Base-by-base conservation (phyloP, 2,888 invertebrate species). In the Himalopsyche kuldschensis region DNA sequence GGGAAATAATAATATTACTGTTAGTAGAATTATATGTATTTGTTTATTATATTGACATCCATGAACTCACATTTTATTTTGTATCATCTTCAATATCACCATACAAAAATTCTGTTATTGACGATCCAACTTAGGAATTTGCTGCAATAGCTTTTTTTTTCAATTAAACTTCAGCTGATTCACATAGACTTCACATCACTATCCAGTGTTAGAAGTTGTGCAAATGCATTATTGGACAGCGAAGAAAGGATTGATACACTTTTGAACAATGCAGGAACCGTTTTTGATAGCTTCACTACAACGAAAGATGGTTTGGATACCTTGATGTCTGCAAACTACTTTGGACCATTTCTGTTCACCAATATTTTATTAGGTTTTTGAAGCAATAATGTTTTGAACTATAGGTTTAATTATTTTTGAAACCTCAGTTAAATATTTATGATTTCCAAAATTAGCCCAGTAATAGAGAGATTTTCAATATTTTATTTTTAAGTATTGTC, bases 281-380 rank as follows among this genome's bases (percentile, higher is more conserved):
- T 90, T 30, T 91, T 91, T 78, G 90, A 91, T 20, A 90, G 91
- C 15, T 79, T 78, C 87, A 89, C 90, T 86, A 92, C 90, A 87
- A 94, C 95, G 3, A 91, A 92, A 87, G 95, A 95, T 87, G 94
- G 94, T 4, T 90, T 95, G 83, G 94, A 95, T 87, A 88, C 91
- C n/a, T 93, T 93, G 83, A 94, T 95, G 92, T 95, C 95, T 88
- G 92, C 94, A 78, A 96, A 96, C 88, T 94, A 94, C 89, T 94
- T 94, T 88, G 95, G 94, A 17, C 94, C 94, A 1, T 96, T 96
- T 88, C 90, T 96, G 81, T 90, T 96, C 80, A 95, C 95, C 2
- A 94, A 94, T 87, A 90, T 95, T 20, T 90, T 96, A 83, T 87
- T 93, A 86, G 90, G 91, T 90, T 86, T 86, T 85, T 86, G 15